Evolutionary conservation across 2,888 invertebrate species (phyloP), one percentile per base, ranked within the genome.

Genomic region (Diplazon laetatorius): DNA sequence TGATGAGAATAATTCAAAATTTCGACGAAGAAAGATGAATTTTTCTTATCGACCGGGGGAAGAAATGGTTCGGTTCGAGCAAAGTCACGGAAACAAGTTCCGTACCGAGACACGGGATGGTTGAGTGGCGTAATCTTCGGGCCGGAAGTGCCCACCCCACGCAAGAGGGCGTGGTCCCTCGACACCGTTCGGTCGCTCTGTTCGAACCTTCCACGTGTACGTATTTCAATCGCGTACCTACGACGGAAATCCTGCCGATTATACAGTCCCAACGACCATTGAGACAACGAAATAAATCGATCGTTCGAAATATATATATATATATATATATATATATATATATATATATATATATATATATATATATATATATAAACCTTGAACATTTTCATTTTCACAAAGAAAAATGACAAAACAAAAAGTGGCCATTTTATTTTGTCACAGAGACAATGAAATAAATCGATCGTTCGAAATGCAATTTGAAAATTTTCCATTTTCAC

Each of bases 81-180:
- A 10, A 39, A 59, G 18, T 59, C 18, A 20, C 69, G 44, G 18
- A 18, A 55, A n/a, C 42, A 63, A 78, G 57, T 66, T 77, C 39
- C 48, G 44, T 39, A 14, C 35, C 39, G 48, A 59, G 73, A 65
- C 55, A 48, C 30, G 44, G 48, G 59, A 70, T 42, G 65, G 63
- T 39, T 48, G 79, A 73, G 78, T 81, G 81, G 81, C 82, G 85
- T 81, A 84, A 83, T 84, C 83, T 83, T 81, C 81, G 74, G 80
- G 82, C 84, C 87, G 88, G 87, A 89, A 88, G 86, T 84, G 82
- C 81, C 82, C 83, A 84, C 86, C 86, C 86, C 84, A 83, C 85
- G 85, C 82, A 65, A 70, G 79, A 87, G 88, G 87, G 87, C 87
- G 88, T 87, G 87, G 87, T 84, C 82, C 84, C 83, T 82, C 76